These are phyloP conservation scores for Tupiocoris notatus DNA, from an alignment of 2,888 invertebrate genomes.

Conservation along the genomic window DNA sequence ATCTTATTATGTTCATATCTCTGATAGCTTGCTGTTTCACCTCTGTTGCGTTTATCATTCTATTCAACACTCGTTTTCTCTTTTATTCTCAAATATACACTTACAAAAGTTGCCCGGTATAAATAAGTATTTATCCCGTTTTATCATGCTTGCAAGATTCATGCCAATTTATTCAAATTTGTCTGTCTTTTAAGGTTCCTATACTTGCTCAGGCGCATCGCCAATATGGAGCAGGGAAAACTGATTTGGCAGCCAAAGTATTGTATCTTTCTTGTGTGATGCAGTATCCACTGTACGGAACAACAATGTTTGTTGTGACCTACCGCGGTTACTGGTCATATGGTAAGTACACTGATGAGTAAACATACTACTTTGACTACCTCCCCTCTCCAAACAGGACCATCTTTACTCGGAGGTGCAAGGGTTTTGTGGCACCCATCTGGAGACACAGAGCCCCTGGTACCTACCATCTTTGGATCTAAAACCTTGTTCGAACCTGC, in stretches of 20 bases:
- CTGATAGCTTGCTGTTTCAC: too few relatives aligned
- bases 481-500: too few relatives aligned
- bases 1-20: too few relatives aligned
- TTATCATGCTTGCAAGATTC: too few relatives aligned
- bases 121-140: too few relatives aligned
- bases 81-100: not conserved
- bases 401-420: too few relatives aligned
- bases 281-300: constrained; percentile 92
- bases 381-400: too few relatives aligned
- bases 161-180: not conserved
- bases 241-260: constrained; percentile 88
- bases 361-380: too few relatives aligned
- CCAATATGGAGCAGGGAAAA: constrained; percentile 88
- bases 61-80: not conserved
- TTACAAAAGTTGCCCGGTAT: not conserved
- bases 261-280: constrained; percentile 92
- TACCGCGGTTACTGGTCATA: constrained; percentile 94
- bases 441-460: too few relatives aligned
- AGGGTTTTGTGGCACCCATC: too few relatives aligned
- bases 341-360: constrained; percentile 60
- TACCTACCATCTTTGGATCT: too few relatives aligned
- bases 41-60: too few relatives aligned
- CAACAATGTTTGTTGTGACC: constrained; percentile 82
- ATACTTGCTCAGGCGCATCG: constrained; percentile 84
- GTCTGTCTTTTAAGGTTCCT: constrained; percentile 61